These are phyloP conservation scores for Apotomis betuletana DNA, from an alignment of 2,888 invertebrate genomes.

Conservation along the genomic window DNA sequence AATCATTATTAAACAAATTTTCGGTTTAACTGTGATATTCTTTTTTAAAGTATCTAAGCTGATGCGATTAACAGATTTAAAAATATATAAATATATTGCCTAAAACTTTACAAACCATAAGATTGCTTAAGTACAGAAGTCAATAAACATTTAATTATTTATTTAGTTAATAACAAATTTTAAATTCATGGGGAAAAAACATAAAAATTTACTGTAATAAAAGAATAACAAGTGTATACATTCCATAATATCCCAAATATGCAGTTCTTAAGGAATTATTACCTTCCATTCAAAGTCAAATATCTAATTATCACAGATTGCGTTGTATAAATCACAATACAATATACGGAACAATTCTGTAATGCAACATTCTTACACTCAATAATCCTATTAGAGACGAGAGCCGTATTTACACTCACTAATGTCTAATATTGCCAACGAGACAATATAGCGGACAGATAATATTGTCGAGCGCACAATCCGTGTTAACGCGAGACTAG, in stretches of 20 bases:
- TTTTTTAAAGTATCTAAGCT: too few relatives aligned
- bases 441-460: neutral
- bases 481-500: conserved; percentile 8
- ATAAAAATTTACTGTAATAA: too few relatives aligned
- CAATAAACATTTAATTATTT: too few relatives aligned
- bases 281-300: neutral
- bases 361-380: neutral
- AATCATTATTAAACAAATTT: neutral
- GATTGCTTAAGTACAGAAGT: too few relatives aligned
- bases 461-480: conserved; percentile 5
- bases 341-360: neutral
- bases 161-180: too few relatives aligned
- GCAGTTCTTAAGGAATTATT: neutral
- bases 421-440: conserved; percentile 12
- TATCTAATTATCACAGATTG: neutral
- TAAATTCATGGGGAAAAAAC: too few relatives aligned
- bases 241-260: too few relatives aligned
- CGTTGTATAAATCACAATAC: neutral
- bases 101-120: too few relatives aligned
- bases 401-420: neutral
- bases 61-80: too few relatives aligned
- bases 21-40: too few relatives aligned
- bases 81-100: too few relatives aligned
- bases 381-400: neutral
- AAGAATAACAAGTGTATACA: too few relatives aligned